Evolutionary conservation across 1,140 invertebrate genomes (phyloP).

Genomic region (Calliphora vicina): DNA sequence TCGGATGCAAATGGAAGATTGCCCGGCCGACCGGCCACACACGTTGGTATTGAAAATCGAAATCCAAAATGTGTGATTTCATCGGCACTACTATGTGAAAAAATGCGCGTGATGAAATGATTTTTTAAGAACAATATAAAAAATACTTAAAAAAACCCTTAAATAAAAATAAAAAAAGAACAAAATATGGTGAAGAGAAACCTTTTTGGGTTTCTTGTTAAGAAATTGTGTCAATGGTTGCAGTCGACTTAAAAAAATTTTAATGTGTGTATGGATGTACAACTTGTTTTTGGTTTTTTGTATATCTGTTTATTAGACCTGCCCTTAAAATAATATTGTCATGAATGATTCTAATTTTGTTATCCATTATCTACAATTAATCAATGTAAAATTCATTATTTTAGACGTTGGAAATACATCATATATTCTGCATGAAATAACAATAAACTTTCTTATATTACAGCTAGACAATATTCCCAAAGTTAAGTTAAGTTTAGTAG

Average conservation of each 20-base stretch:
- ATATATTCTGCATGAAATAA: too few relatives aligned
- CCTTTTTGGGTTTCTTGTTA: not conserved
- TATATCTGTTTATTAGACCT: not conserved
- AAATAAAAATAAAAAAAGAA: not conserved
- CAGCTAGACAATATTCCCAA: too few relatives aligned
- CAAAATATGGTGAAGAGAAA: too few relatives aligned
- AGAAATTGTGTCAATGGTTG: not conserved
- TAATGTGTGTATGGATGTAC: not conserved
- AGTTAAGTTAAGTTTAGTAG: too few relatives aligned
- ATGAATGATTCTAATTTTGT: too few relatives aligned
- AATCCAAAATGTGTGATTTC: conserved; percentile 23
- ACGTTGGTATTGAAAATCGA: not conserved
- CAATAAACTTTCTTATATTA: too few relatives aligned
- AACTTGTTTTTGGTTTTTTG: not conserved
- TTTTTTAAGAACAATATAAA: not conserved
- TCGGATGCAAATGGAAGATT: not conserved
- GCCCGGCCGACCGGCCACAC: not conserved
- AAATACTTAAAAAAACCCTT: not conserved
- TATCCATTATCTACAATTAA: too few relatives aligned
- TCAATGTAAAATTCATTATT: too few relatives aligned
- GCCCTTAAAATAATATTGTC: too few relatives aligned
- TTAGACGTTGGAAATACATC: too few relatives aligned
- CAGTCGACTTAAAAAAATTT: not conserved
- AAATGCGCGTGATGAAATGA: conserved; percentile 17
- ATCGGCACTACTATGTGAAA: conserved; percentile 26